Conservation (phyloP, 2,113 vertebrate species). For the Corythoichthys intestinalis region DNA sequence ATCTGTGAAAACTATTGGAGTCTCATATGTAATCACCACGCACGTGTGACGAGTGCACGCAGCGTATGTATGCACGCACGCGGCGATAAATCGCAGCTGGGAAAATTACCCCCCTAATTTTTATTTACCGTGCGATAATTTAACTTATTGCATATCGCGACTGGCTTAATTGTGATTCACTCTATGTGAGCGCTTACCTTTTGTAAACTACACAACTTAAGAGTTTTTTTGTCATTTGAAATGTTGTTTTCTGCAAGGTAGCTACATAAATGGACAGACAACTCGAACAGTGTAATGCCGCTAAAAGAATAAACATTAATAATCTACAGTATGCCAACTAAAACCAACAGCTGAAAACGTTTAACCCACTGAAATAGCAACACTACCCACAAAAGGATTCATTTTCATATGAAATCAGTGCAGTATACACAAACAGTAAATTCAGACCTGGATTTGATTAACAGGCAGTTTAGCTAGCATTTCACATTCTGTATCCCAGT, state of each 20-base stretch:
- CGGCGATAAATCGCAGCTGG: too few relatives aligned
- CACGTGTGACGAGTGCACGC: too few relatives aligned
- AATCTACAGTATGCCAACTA: not conserved
- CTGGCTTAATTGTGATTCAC: too few relatives aligned
- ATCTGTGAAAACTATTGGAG: too few relatives aligned
- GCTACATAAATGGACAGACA: not conserved
- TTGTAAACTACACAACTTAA: too few relatives aligned
- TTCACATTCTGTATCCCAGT: constrained; percentile 87
- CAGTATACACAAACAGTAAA: not conserved
- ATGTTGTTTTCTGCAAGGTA: not conserved
- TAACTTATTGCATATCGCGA: too few relatives aligned
- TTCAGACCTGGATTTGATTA: constrained; percentile 79
- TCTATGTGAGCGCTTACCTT: too few relatives aligned
- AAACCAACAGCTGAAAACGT: not conserved
- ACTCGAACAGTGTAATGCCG: not conserved
- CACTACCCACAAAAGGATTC: not conserved
- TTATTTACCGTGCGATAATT: too few relatives aligned
- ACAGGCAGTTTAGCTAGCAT: constrained; percentile 85
- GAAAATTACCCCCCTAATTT: too few relatives aligned
- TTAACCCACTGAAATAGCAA: not conserved
- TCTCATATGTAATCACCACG: too few relatives aligned
- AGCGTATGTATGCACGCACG: too few relatives aligned
- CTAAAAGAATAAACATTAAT: not conserved
- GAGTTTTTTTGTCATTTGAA: too few relatives aligned
- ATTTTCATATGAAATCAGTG: not conserved